These are phyloP conservation scores for Harpagifer antarcticus DNA, from an alignment of 2,797 vertebrate genomes.

Conservation along the genomic window DNA sequence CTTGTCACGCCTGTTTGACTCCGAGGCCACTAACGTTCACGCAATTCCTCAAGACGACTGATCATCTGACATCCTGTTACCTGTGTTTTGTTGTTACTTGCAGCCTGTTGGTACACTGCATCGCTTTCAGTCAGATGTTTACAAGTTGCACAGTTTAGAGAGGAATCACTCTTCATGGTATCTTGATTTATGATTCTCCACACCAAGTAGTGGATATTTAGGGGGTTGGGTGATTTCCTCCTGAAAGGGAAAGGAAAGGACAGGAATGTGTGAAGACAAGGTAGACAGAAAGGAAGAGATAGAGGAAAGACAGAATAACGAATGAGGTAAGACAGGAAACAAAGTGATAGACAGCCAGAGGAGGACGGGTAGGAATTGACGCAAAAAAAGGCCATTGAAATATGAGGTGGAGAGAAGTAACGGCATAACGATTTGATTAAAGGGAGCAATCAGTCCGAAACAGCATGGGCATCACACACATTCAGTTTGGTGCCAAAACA, in stretches of 20 bases:
- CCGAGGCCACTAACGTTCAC: conserved; percentile 6
- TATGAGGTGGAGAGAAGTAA: conserved; percentile 15
- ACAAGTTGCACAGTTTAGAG: conserved; percentile 34
- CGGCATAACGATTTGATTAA: conserved; percentile 53
- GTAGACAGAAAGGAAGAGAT: conserved; percentile 28
- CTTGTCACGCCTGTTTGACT: conserved; percentile 13
- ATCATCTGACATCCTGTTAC: conserved; percentile 9
- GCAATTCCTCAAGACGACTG: not conserved
- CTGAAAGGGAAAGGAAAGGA: conserved; percentile 12
- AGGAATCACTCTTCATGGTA: conserved; percentile 37
- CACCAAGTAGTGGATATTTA: conserved; percentile 31
- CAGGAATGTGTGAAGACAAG: conserved; percentile 12
- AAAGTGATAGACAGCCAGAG: conserved; percentile 4
- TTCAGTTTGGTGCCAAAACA: conserved; percentile 54
- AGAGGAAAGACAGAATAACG: conserved; percentile 21
- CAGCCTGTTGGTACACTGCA: conserved; percentile 14
- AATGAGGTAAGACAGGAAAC: conserved; percentile 13
- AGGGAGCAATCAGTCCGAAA: conserved; percentile 56
- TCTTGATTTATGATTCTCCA: conserved; percentile 49
- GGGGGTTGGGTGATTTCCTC: conserved; percentile 27
- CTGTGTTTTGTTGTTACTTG: conserved; percentile 26
- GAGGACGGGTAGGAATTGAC: not conserved
- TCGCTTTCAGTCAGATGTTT: conserved; percentile 45
- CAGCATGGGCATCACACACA: conserved; percentile 51
- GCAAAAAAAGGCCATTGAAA: conserved; percentile 23